These are phyloP conservation scores for Astatoreochromis straeleni DNA, from an alignment of 2,113 vertebrate genomes.

Conservation along the genomic window DNA sequence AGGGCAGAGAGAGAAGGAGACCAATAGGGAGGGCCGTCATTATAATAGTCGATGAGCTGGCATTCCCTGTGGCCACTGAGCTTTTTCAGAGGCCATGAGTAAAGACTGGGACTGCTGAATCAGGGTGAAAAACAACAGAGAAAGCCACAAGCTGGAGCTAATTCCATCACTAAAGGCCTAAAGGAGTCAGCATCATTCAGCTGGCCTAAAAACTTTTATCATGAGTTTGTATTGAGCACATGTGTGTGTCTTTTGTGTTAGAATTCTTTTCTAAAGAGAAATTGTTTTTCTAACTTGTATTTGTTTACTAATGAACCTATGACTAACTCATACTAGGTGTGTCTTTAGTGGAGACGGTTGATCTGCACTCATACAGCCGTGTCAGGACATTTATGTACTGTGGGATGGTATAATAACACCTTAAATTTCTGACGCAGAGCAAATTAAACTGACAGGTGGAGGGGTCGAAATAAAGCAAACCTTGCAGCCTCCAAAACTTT, in stretches of 20 bases:
- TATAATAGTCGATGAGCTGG: slow-evolving; percentile 75
- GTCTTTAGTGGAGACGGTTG: neutral
- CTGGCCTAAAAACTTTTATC: slow-evolving; percentile 3
- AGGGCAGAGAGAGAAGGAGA: slow-evolving; percentile 20
- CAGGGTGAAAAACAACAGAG: slow-evolving; percentile 66
- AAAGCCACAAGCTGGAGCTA: slow-evolving; percentile 39
- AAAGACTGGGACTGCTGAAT: slow-evolving; percentile 72
- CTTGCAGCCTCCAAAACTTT: neutral
- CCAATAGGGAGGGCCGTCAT: slow-evolving; percentile 40
- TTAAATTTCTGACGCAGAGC: neutral
- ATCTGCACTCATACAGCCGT: neutral
- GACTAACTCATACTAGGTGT: neutral
- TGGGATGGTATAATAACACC: neutral
- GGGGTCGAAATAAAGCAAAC: neutral
- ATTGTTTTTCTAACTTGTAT: neutral
- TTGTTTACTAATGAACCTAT: neutral
- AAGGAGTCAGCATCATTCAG: slow-evolving; percentile 24
- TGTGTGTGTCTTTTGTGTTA: neutral
- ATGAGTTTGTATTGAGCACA: neutral
- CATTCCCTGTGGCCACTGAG: slow-evolving; percentile 64
- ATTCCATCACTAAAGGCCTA: slow-evolving; percentile 41
- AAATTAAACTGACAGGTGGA: neutral
- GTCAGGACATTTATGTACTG: neutral
- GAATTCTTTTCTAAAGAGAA: neutral
- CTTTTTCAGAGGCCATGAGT: slow-evolving; percentile 60